Evolutionary conservation across 1,140 invertebrate species (phyloP).

Genomic region (Octopus bimaculoides): DNA sequence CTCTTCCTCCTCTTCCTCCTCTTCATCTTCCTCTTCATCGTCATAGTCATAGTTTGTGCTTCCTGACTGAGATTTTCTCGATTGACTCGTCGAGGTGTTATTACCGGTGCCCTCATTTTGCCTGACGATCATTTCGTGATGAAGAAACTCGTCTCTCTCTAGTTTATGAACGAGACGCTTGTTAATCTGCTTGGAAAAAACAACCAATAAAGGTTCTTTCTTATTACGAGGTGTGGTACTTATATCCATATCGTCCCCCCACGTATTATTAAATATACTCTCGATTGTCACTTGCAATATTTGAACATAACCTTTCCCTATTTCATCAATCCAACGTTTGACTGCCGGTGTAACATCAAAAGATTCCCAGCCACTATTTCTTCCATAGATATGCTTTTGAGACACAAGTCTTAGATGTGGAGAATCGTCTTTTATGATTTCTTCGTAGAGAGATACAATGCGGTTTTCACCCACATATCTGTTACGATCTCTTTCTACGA

Average conservation of each 20-base stretch:
- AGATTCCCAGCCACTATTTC: slow-evolving; percentile 61
- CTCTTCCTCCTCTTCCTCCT: not conserved
- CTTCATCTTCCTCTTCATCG: not conserved
- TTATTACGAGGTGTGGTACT: slow-evolving; percentile 59
- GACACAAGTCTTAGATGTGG: slow-evolving; percentile 74
- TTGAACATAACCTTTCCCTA: slow-evolving; percentile 55
- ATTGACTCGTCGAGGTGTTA: not conserved
- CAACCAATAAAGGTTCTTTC: slow-evolving; percentile 43
- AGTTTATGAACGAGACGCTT: slow-evolving; percentile 24
- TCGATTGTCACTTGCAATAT: slow-evolving; percentile 54
- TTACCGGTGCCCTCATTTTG: not conserved
- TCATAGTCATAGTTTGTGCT: not conserved
- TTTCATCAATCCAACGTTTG: slow-evolving; percentile 72
- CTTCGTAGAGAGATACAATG: slow-evolving; percentile 61
- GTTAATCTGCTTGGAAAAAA: slow-evolving; percentile 42
- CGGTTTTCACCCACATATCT: slow-evolving; percentile 40
- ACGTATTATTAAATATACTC: slow-evolving; percentile 28
- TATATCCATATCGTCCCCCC: slow-evolving; percentile 49
- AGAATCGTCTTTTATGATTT: slow-evolving; percentile 75
- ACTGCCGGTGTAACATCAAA: slow-evolving; percentile 84
- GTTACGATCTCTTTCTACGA: slow-evolving; percentile 34
- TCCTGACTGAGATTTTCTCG: not conserved
- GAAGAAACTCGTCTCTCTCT: slow-evolving; percentile 35
- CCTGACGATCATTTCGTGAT: slow-evolving; percentile 31
- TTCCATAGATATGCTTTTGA: slow-evolving; percentile 65